phyloP scores from a whole-genome alignment of 2,113 vertebrate species.

The Taurulus bubalis region DNA sequence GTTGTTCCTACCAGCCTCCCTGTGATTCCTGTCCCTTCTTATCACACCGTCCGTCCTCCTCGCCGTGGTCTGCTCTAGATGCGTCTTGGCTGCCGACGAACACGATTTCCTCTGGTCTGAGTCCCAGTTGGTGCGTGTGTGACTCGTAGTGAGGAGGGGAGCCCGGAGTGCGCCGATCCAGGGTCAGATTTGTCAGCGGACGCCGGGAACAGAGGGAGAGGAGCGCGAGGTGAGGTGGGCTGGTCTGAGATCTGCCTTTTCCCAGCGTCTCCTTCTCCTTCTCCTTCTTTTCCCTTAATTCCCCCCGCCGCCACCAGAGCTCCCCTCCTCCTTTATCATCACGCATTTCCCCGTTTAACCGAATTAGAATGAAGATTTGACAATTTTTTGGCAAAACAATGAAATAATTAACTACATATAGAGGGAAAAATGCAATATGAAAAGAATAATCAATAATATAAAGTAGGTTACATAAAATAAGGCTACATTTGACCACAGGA shows the following conservation, averaged over 20 bases:
- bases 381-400: not conserved
- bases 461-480: not conserved
- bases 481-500: not conserved
- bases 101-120: constrained; percentile 71
- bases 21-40: constrained; percentile 41
- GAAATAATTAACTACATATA: not conserved
- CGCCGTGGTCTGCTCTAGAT: constrained; percentile 67
- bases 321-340: constrained; percentile 21
- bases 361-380: not conserved
- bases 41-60: constrained; percentile 56
- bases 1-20: constrained; percentile 41
- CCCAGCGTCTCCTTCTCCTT: constrained; percentile 40
- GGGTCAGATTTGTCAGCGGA: constrained; percentile 61
- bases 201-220: not conserved
- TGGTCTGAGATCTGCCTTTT: constrained; percentile 71
- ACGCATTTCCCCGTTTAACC: not conserved
- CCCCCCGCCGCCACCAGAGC: constrained; percentile 6
- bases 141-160: constrained; percentile 37
- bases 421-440: not conserved
- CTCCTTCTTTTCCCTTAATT: constrained; percentile 18
- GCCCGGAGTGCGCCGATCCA: constrained; percentile 57
- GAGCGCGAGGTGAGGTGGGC: constrained; percentile 26
- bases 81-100: constrained; percentile 68
- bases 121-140: constrained; percentile 56
- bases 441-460: not conserved